A percentile compares a stretch with the other conserved stretches of the same genome.
These are phyloP conservation scores for Hypena proboscidalis DNA, from an alignment of 2,888 invertebrate genomes.

Conservation along the genomic window DNA sequence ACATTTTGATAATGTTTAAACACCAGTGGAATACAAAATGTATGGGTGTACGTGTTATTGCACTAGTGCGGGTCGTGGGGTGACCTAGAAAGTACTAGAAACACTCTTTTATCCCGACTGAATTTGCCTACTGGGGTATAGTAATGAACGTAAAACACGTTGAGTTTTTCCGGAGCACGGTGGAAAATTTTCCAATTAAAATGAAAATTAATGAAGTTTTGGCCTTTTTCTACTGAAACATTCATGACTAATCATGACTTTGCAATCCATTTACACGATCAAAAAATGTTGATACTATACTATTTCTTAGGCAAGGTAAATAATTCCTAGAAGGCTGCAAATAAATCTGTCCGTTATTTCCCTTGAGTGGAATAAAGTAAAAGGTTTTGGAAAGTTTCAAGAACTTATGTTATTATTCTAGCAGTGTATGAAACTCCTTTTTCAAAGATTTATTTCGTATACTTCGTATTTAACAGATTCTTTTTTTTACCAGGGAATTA, in stretches of 20 bases:
- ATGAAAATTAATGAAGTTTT: too few relatives aligned
- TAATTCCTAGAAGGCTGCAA: background rate
- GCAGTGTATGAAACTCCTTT: too few relatives aligned
- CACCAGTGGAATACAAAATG: slow-evolving; percentile 36
- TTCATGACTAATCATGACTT: too few relatives aligned
- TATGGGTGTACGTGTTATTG: slow-evolving; percentile 45
- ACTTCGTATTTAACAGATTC: too few relatives aligned
- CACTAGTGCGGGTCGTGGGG: slow-evolving; percentile 40
- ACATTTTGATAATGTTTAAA: slow-evolving; percentile 17
- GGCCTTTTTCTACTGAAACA: too few relatives aligned
- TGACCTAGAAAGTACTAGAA: slow-evolving; percentile 60
- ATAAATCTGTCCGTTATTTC: background rate
- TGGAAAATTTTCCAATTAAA: too few relatives aligned
- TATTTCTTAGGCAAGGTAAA: too few relatives aligned
- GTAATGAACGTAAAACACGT: background rate
- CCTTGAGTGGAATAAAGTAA: background rate
- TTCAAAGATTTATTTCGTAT: too few relatives aligned
- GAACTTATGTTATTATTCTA: background rate
- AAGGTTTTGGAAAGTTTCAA: background rate
- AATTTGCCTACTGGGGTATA: slow-evolving; percentile 7
- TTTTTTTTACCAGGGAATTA: too few relatives aligned
- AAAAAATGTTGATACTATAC: too few relatives aligned
- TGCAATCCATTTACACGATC: too few relatives aligned
- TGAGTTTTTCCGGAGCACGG: background rate
- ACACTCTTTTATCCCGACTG: slow-evolving; percentile 16